Conservation (phyloP, 2,888 invertebrate genomes). For the Hoplodrina ambigua region DNA sequence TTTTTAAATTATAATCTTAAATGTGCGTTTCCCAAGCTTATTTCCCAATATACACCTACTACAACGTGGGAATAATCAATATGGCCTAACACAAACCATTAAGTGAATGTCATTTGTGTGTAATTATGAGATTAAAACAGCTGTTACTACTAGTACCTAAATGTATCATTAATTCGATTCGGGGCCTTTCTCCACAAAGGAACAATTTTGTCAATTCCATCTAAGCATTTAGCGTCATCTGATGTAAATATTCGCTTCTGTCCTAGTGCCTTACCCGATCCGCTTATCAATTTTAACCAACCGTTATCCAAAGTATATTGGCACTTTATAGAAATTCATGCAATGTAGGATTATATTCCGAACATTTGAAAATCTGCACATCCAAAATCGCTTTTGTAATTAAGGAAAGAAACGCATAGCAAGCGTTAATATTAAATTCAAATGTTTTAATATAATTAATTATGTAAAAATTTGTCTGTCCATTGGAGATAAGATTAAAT, state of each 20-base stretch:
- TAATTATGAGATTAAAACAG: background rate
- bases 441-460: slow-evolving; percentile 30
- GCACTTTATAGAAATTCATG: slow-evolving; percentile 52
- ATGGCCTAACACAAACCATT: background rate
- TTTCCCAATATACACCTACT: background rate
- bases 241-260: slow-evolving; percentile 53
- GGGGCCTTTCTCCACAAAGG: slow-evolving; percentile 53
- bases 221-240: slow-evolving; percentile 22
- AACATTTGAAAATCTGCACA: slow-evolving; percentile 62
- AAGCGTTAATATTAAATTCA: slow-evolving; percentile 54
- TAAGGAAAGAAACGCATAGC: slow-evolving; percentile 62
- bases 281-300: slow-evolving; percentile 35
- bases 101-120: background rate
- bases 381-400: slow-evolving; percentile 73
- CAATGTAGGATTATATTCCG: slow-evolving; percentile 56
- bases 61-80: background rate
- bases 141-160: slow-evolving; percentile 12
- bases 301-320: slow-evolving; percentile 29
- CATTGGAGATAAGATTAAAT: slow-evolving; percentile 62
- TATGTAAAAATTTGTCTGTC: slow-evolving; percentile 61
- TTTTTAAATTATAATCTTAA: background rate
- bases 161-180: slow-evolving; percentile 16
- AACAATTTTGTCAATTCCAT: slow-evolving; percentile 69
- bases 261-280: slow-evolving; percentile 67
- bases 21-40: background rate